A percentile compares a stretch with the other conserved stretches of the same genome.
These are phyloP conservation scores for Musca vetustissima DNA, from an alignment of 1,140 invertebrate species.

Conservation along the genomic window DNA sequence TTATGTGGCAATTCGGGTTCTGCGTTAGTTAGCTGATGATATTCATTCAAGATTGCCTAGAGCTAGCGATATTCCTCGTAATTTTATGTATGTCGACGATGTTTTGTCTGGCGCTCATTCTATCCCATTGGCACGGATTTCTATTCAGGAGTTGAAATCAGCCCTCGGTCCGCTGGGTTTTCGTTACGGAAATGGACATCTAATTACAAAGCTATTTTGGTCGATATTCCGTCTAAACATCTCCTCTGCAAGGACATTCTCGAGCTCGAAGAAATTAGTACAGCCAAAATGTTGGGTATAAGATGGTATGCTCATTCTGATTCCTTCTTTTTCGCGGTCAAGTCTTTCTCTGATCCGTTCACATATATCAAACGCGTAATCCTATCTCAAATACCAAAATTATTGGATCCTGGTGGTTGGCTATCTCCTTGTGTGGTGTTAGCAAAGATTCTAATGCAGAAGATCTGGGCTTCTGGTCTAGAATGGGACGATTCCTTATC, in stretches of 20 bases:
- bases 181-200: too few relatives aligned
- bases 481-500: constrained; percentile 53
- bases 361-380: constrained; percentile 17
- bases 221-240: constrained; percentile 3
- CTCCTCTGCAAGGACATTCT: constrained; percentile 16
- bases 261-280: constrained; percentile 18
- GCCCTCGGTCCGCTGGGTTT: not conserved
- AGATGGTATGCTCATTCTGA: constrained; percentile 25
- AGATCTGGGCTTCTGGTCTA: constrained; percentile 46
- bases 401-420: constrained; percentile 55
- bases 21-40: not conserved
- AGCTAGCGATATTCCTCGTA: not conserved
- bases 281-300: constrained; percentile 36
- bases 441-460: constrained; percentile 57
- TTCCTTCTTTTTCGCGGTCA: too few relatives aligned
- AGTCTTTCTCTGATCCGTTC: too few relatives aligned
- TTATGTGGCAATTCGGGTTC: not conserved
- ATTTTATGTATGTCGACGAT: constrained; percentile 19
- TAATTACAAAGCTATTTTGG: not conserved
- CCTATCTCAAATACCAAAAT: constrained; percentile 22
- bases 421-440: constrained; percentile 52
- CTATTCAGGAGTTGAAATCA: not conserved
- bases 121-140: not conserved
- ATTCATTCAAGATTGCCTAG: not conserved
- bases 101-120: constrained; percentile 10